Base-by-base conservation (phyloP, 2,797 vertebrate genomes). In the Pangasius macronema region DNA sequence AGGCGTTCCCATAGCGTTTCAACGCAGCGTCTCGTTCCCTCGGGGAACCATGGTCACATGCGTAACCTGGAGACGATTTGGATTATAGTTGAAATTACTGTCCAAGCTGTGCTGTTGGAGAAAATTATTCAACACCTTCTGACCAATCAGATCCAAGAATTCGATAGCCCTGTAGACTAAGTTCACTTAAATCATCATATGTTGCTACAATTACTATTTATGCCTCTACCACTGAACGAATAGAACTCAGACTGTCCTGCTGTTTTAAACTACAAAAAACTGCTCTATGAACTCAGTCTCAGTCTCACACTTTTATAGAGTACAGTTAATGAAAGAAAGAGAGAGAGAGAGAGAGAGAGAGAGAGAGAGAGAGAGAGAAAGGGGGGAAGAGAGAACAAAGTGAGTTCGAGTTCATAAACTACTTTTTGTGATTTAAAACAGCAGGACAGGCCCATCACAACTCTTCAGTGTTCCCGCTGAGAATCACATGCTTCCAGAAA, bases 231-330 rank as follows among this genome's bases (percentile, higher is more conserved):
- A 75, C 79, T 30, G 33, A 49, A 53, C 3, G 27, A 55, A 39
- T 65, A 75, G 68, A 51, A 55, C 84, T 82, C 83, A 87, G 80
- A 65, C 83, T 49, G 3, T 79, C 72, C 80, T 87, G 87, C 86
- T 87, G 86, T 83, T 88, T 86, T 82, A 70, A 85, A 87, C 70
- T 49, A 68, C 33, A 36, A 63, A 63, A 77, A 76, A 20, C 39
- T 51, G 68, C 61, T 90, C 83, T 80, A 90, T 83, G 42, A 89
- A 90, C 82, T 68, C 89, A 72, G n/a, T 33, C n/a, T 76, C n/a
- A 33, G 53, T 46, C 39, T 67, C 11, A 85, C 75, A 82, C 75
- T 81, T 67, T 90, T 87, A 86, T 70, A 86, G 59, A 89, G 86
- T 84, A 82, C 57, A 82, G 87, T 75, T 83, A 89, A 85, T 88